Conservation (phyloP, 2,888 invertebrate species). For the Epirrita christyi region DNA sequence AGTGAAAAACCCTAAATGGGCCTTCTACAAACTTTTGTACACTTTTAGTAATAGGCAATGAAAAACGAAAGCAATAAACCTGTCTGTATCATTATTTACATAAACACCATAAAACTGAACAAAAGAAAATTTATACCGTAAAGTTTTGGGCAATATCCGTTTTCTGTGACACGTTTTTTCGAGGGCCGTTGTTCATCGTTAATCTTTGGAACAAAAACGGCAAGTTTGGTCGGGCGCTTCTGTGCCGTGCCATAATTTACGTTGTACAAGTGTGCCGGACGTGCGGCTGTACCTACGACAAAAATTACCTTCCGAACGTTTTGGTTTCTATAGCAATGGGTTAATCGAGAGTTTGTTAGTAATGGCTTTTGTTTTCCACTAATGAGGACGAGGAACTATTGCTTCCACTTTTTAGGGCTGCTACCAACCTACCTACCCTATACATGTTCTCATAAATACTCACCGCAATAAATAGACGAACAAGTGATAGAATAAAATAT, state of each 20-base stretch:
- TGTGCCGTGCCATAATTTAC: conserved; percentile 71
- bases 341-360: conserved; percentile 26
- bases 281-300: conserved; percentile 59
- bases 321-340: conserved; percentile 28
- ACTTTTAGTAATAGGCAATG: conserved; percentile 21
- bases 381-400: conserved; percentile 1
- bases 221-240: conserved; percentile 72
- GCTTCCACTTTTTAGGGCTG: no score
- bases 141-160: conserved; percentile 77
- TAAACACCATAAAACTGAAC: conserved; percentile 67
- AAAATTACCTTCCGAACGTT: conserved; percentile 54
- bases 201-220: conserved; percentile 82
- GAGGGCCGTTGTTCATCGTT: conserved; percentile 80
- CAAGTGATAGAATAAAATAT: background rate
- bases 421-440: no score
- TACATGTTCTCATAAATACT: no score
- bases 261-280: conserved; percentile 74
- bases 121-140: conserved; percentile 75
- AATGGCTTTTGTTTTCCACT: conserved; percentile 15
- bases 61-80: conserved; percentile 55
- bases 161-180: conserved; percentile 79
- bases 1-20: conserved; percentile 16
- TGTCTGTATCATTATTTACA: conserved; percentile 69
- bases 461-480: background rate
- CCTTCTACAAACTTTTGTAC: conserved; percentile 21